Conservation (phyloP, 2,113 vertebrate species). For the Corythaixoides concolor region DNA sequence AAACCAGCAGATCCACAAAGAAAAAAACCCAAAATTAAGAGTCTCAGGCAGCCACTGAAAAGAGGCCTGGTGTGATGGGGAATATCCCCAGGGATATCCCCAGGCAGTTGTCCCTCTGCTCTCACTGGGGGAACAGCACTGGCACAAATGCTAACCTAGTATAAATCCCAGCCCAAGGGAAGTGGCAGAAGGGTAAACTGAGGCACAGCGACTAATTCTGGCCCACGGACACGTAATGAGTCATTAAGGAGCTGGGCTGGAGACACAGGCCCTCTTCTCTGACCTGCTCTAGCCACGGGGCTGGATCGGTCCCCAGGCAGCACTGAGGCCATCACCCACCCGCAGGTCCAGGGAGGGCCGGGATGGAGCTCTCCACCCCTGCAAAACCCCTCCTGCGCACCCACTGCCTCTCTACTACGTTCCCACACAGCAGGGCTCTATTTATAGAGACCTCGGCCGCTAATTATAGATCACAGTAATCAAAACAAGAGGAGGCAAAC, state of each 20-base stretch:
- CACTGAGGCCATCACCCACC: background rate
- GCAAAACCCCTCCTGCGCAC: background rate
- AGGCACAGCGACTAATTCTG: background rate
- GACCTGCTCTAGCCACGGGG: background rate
- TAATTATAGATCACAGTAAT: conserved; percentile 45
- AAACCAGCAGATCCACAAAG: background rate
- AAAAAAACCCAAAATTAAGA: background rate
- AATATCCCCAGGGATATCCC: background rate
- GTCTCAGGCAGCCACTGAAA: background rate
- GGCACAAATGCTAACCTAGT: background rate
- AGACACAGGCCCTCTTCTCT: background rate
- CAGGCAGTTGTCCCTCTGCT: background rate
- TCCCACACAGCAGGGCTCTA: conserved; percentile 50
- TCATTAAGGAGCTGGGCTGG: background rate
- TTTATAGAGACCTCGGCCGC: conserved; percentile 28
- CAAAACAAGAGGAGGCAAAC: conserved; percentile 29
- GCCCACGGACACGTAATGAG: background rate
- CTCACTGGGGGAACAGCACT: background rate
- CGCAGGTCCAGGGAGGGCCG: background rate
- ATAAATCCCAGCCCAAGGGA: background rate
- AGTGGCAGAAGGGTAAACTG: background rate
- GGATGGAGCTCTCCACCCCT: background rate
- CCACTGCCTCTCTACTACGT: background rate
- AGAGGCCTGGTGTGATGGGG: background rate
- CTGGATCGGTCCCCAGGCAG: background rate